Evolutionary conservation across 2,113 vertebrate genomes (phyloP), one percentile per base, ranked within the genome.

Genomic region (Sisor rabdophorus): DNA sequence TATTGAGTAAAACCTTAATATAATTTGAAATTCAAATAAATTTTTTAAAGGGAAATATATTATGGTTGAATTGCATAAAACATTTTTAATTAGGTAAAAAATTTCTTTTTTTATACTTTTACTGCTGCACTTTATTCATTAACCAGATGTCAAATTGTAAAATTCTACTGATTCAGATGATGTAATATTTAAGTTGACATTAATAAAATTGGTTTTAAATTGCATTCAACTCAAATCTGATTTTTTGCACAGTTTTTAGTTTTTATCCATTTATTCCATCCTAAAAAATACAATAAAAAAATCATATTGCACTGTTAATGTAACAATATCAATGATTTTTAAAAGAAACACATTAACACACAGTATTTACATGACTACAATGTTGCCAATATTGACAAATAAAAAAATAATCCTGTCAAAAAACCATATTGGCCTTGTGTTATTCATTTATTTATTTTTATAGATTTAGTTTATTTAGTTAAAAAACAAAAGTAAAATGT

Each of bases 351-450:
- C 53, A 81, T 22, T 55, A 78, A 64, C 79, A 84, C 76, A 77
- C 60, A 73, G 71, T 80, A 87, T 87, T 84, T 83, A 89, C 87
- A 89, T 75, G 69, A 40, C 48, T 71, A 76, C 56, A 74, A 48
- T 75, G 22, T 64, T 58, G 20, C 70, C 74, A 36, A 84, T 79
- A 87, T 87, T 74, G 88, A 88, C 83, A 91, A 87, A 91, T 88
- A 91, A 88, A 69, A 26, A 65, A 68, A 89, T 89, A 89, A 58
- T 30, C 67, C 40, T 76, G 71, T 65, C 40, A 86, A 84, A 81
- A 76, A 88, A 87, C 22, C 79, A 76, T 82, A 77, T 80, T 80
- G 60, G 26, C 74, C 61, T 84, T 76, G 75, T 26, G 82, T 65
- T 44, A 1, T 64, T 40, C 15, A 0, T 65, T 24, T 16, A 10